Conservation (phyloP, 2,797 vertebrate genomes). For the Leucoraja ocellata region DNA sequence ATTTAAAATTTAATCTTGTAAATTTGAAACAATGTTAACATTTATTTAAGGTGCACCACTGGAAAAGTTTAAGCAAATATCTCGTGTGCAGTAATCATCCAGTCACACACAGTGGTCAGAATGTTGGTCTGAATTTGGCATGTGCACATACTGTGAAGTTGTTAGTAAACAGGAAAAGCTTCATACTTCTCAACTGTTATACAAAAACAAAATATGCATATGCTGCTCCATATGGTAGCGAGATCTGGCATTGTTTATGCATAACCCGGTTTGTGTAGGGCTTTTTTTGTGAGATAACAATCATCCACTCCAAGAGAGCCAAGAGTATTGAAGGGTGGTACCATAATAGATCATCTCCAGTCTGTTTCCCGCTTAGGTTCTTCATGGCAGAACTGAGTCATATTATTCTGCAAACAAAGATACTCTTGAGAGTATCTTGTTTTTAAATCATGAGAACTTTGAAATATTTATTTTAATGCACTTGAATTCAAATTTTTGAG, state of each 20-base stretch:
- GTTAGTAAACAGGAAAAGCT: background rate
- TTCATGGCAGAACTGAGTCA: background rate
- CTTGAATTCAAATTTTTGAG: background rate
- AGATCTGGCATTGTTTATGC: background rate
- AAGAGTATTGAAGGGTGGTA: background rate
- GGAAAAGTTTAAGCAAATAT: too few relatives aligned
- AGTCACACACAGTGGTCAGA: background rate
- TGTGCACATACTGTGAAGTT: background rate
- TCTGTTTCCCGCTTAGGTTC: background rate
- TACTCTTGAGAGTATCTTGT: background rate
- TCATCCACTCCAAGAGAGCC: background rate
- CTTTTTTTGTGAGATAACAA: background rate
- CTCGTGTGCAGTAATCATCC: background rate
- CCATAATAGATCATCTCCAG: background rate
- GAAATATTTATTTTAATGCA: background rate
- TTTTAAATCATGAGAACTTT: background rate
- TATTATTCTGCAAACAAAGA: background rate
- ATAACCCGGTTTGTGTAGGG: too few relatives aligned
- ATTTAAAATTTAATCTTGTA: background rate
- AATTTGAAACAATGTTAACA: background rate
- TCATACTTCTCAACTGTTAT: background rate
- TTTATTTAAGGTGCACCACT: background rate
- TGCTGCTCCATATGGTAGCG: background rate
- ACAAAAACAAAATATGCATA: background rate
- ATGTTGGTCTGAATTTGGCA: background rate